These are phyloP conservation scores for Lochmaea capreae DNA, from an alignment of 2,888 invertebrate species.

Conservation along the genomic window DNA sequence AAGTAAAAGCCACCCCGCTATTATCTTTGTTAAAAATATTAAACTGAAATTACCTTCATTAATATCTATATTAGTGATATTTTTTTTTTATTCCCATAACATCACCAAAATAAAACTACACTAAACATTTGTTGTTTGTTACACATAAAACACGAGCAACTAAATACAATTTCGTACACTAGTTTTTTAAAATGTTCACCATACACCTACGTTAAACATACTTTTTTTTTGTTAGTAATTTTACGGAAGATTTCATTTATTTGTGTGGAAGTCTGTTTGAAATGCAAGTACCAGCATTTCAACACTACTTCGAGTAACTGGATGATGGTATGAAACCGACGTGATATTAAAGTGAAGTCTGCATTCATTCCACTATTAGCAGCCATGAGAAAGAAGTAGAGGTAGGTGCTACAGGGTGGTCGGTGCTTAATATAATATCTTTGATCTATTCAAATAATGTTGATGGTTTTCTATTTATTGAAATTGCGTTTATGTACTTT, in stretches of 20 bases:
- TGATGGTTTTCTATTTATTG: no score
- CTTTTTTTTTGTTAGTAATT: neutral
- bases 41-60: no score
- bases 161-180: neutral
- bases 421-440: neutral
- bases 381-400: conserved; percentile 38
- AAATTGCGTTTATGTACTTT: no score
- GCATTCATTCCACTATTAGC: conserved; percentile 39
- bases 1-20: no score
- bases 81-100: no score
- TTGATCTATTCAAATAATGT: no score
- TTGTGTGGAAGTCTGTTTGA: conserved; percentile 44
- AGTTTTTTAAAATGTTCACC: neutral
- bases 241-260: conserved; percentile 8
- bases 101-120: no score
- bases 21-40: no score
- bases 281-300: conserved; percentile 44
- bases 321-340: conserved; percentile 37
- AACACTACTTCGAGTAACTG: conserved; percentile 47
- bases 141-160: neutral
- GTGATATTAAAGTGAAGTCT: conserved; percentile 40
- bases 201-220: neutral
- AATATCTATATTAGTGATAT: no score
- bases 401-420: conserved; percentile 38
- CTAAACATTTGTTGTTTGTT: neutral